Evolutionary conservation across 1,140 invertebrate genomes (phyloP), one percentile per base, ranked within the genome.

Genomic region (Danaus melanippus): DNA sequence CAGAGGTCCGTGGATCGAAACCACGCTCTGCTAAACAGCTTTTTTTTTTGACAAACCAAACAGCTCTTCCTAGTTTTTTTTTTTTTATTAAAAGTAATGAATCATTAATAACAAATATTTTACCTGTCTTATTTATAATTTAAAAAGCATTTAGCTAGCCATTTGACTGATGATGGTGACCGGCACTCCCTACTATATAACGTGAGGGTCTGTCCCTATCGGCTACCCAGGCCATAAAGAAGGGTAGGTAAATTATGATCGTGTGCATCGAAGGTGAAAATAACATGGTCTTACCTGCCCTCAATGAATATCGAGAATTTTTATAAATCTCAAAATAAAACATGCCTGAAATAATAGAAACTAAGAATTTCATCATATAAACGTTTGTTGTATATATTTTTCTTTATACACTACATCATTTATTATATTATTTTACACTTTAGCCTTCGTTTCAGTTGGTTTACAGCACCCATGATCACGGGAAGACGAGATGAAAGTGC

Each of bases 1-100:
- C 69, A 71, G 69, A 71, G 69, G 69, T 71, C 69, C 69, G 69
- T 71, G 69, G 69, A 71, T 71, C 69, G 75, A 78, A 78, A 78
- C 72, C 67, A 78, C 75, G 75, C 73, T 78, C 75, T 78, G 75
- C 73, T 78, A 78, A 46, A 1, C 1, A 15, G 3, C 15, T 15
- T 15, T 15, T 15, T n/a, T 15, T 15, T 1, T 15, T 15, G 15
- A 15, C 15, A 15, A 1, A 15, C 1, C 1, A 15, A 15, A 51
- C 10, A 32, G 10, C 39, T 53, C 60, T 64, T 62, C 43, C 42
- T 4, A 44, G 1, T 56, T 49, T 58, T 54, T 46, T 54, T 51
- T 57, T 54, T 46, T 10, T 15, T 15, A 15, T 1, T 15, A 15
- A 15, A 15, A 15, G 15, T 15, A 15, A 15, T 15, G 15, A 15